Conservation (phyloP, 2,888 invertebrate genomes). For the Furcula furcula region DNA sequence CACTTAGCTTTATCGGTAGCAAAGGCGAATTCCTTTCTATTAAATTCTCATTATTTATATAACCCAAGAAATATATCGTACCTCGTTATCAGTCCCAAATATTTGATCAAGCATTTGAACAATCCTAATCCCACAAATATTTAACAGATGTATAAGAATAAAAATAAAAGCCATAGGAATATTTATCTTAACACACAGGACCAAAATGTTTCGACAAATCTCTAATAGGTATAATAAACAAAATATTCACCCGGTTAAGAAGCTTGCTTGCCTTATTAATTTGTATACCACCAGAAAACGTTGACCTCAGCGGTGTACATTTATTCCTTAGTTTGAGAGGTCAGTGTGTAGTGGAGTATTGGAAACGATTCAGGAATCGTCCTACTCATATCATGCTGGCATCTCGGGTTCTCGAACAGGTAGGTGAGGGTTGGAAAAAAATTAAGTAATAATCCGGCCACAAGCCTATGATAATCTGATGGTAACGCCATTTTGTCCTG, state of each 20-base stretch:
- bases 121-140: slow-evolving; percentile 60
- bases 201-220: slow-evolving; percentile 76
- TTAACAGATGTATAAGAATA: slow-evolving; percentile 42
- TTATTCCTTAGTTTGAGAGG: slow-evolving; percentile 10
- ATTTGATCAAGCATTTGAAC: slow-evolving; percentile 50
- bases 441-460: slow-evolving; percentile 78
- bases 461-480: slow-evolving; percentile 79
- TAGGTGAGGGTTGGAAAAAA: slow-evolving; percentile 68
- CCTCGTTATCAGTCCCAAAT: slow-evolving; percentile 42
- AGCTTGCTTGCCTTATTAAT: slow-evolving; percentile 77
- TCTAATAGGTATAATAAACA: slow-evolving; percentile 79
- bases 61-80: slow-evolving; percentile 18
- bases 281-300: slow-evolving; percentile 50
- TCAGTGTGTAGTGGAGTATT: slow-evolving; percentile 45
- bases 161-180: slow-evolving; percentile 48
- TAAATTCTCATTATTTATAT: not conserved
- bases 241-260: slow-evolving; percentile 77
- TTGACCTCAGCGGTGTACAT: slow-evolving; percentile 19
- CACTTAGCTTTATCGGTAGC: slow-evolving; percentile 6
- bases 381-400: slow-evolving; percentile 59
- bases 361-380: slow-evolving; percentile 52
- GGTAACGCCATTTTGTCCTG: slow-evolving; percentile 81
- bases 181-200: slow-evolving; percentile 69
- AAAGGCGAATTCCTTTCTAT: not conserved
- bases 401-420: slow-evolving; percentile 68